Evolutionary conservation across 1,140 invertebrate genomes (phyloP).

Genomic region (Lycorma delicatula): DNA sequence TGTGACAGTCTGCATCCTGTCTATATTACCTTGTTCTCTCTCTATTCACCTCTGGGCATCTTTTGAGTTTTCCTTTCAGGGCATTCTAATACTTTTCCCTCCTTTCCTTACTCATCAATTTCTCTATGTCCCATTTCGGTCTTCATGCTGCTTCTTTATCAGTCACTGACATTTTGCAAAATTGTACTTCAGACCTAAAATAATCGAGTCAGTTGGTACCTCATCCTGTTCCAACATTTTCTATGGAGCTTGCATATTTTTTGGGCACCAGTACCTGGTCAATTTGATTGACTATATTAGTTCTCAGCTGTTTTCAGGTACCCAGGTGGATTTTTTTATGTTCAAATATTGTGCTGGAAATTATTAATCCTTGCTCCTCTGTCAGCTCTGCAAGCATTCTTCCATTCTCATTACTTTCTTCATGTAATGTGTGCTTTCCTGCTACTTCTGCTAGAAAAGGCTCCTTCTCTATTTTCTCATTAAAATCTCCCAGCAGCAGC

Average conservation of each 20-base stretch:
- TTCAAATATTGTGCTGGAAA: conserved; percentile 15
- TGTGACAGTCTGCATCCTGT: background rate
- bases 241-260: background rate
- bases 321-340: conserved; percentile 23
- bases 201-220: background rate
- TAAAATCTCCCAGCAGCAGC: too few relatives aligned
- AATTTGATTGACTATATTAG: conserved; percentile 18
- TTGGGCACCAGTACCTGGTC: conserved; percentile 14
- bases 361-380: background rate
- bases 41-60: background rate
- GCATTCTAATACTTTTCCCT: too few relatives aligned
- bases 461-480: too few relatives aligned
- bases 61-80: background rate
- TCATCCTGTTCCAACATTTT: conserved; percentile 5
- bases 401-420: background rate
- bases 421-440: too few relatives aligned
- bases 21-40: background rate
- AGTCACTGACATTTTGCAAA: background rate
- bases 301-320: conserved; percentile 19
- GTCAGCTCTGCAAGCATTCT: background rate
- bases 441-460: too few relatives aligned
- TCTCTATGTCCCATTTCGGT: background rate
- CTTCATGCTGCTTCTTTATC: background rate
- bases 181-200: background rate
- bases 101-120: background rate